phyloP scores from a whole-genome alignment of 2,797 vertebrate genomes.

The Pangasius macronema region DNA sequence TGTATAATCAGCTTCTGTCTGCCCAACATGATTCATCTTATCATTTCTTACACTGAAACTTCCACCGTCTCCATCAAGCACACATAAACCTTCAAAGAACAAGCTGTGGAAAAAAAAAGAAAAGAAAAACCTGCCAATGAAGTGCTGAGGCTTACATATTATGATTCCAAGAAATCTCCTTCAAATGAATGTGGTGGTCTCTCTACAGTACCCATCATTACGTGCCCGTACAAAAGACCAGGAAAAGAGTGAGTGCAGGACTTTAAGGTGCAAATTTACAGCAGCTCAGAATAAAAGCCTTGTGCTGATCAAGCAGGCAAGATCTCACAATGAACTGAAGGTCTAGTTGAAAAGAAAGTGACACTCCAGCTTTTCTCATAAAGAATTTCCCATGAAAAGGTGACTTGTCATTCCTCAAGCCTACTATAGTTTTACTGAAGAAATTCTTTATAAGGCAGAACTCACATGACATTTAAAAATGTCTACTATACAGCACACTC shows the following conservation, averaged over 20 bases:
- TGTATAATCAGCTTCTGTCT: conserved; percentile 3
- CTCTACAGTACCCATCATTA: conserved; percentile 43
- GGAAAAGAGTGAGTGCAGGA: neutral
- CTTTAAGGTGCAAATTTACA: conserved; percentile 24
- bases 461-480: conserved; percentile 35
- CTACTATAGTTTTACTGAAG: conserved; percentile 22
- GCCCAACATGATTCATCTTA: neutral
- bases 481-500: conserved; percentile 22
- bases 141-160: conserved; percentile 36
- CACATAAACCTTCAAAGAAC: neutral
- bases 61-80: conserved; percentile 29
- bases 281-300: conserved; percentile 26
- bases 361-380: conserved; percentile 22
- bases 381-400: conserved; percentile 35
- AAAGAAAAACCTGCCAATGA: conserved; percentile 13
- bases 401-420: conserved; percentile 31
- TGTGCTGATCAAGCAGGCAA: conserved; percentile 22
- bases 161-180: conserved; percentile 48
- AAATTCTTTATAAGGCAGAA: conserved; percentile 24
- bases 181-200: conserved; percentile 41
- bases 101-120: neutral
- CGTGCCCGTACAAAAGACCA: conserved; percentile 32
- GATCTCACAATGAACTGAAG: conserved; percentile 17
- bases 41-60: neutral
- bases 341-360: conserved; percentile 24